Percentiles rank a stretch among this genome's conserved stretches.
Evolutionary conservation across 2,888 invertebrate genomes (phyloP).

Genomic region (Trachelus tabidus): DNA sequence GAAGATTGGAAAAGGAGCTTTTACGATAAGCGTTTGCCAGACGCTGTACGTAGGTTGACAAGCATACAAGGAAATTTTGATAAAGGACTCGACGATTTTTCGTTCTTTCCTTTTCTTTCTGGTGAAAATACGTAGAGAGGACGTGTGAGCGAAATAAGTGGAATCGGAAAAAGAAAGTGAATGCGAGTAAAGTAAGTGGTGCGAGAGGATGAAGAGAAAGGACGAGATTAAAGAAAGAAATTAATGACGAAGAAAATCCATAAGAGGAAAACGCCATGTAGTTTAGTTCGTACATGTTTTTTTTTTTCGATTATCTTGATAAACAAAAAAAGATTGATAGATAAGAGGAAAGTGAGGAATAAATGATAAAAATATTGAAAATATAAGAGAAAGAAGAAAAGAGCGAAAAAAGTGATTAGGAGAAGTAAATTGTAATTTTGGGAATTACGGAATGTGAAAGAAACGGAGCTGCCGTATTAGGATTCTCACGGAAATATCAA

Average conservation of each 20-base stretch:
- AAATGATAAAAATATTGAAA: slow-evolving; percentile 37
- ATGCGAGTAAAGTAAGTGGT: neutral
- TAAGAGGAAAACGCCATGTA: neutral
- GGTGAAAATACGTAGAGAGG: neutral
- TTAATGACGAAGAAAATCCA: neutral
- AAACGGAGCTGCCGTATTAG: slow-evolving; percentile 1
- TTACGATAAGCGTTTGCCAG: neutral
- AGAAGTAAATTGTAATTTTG: neutral
- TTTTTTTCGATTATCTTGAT: no score
- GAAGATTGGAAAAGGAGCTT: neutral
- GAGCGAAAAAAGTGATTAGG: neutral
- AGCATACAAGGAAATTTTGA: neutral
- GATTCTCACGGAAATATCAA: slow-evolving; percentile 13
- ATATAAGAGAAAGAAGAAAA: slow-evolving; percentile 7
- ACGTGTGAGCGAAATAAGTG: neutral
- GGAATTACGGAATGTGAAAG: neutral
- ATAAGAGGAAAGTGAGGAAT: slow-evolving; percentile 29
- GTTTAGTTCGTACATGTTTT: neutral
- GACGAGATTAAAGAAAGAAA: slow-evolving; percentile 1
- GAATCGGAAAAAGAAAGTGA: neutral
- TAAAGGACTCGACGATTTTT: neutral
- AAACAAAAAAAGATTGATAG: no score
- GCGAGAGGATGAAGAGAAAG: neutral
- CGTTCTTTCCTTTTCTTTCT: neutral
- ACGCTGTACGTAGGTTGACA: neutral